Conservation (phyloP, 2,888 invertebrate genomes). For the Amblyteles armatorius region DNA sequence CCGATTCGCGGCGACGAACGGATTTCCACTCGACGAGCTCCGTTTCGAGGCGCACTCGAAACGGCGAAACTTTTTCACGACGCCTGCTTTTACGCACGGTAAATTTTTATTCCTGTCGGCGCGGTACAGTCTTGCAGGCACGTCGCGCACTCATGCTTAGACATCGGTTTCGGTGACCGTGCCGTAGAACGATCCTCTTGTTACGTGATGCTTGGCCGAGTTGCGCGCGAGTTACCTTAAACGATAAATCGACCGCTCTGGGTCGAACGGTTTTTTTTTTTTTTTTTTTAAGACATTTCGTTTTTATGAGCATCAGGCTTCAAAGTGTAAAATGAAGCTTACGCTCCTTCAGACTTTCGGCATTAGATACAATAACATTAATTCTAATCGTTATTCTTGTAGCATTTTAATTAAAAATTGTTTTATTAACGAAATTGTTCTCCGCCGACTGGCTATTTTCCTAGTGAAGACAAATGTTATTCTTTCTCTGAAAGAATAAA, state of each 20-base stretch:
- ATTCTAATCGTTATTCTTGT: neutral
- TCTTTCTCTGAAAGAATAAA: conserved; percentile 3
- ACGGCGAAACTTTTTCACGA: neutral
- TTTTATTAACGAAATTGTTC: neutral
- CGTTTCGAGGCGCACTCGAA: neutral
- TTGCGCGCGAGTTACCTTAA: conserved; percentile 8
- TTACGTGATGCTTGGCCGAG: conserved; percentile 37
- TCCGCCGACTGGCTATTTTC: neutral
- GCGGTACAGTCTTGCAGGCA: neutral
- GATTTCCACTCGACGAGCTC: neutral
- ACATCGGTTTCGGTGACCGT: neutral
- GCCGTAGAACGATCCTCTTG: conserved; percentile 32
- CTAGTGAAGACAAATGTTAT: neutral
- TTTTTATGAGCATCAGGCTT: too few relatives aligned
- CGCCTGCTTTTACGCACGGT: neutral
- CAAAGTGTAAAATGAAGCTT: neutral
- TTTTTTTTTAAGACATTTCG: neutral
- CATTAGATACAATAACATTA: neutral
- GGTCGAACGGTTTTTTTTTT: conserved; percentile 1
- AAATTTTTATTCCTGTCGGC: conserved; percentile 5
- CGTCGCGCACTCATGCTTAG: neutral
- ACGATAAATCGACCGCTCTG: conserved; percentile 42
- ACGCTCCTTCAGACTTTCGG: neutral
- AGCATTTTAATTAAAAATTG: neutral
- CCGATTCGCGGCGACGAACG: neutral